phyloP scores from a whole-genome alignment of 2,113 vertebrate species.

The Cettia cetti region DNA sequence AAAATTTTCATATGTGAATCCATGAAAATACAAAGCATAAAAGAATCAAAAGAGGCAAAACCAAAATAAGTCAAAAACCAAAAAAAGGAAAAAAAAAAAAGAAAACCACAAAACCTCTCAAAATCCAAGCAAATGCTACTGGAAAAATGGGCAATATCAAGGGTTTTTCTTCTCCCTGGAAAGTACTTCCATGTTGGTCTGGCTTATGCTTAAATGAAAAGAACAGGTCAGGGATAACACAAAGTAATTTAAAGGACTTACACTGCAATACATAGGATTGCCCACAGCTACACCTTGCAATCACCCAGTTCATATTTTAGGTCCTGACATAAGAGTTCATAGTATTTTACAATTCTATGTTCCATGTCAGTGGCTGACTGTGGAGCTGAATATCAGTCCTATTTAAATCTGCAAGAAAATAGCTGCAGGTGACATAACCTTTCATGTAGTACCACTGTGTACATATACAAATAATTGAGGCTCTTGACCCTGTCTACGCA shows the following conservation, averaged over 20 bases:
- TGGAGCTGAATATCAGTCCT: conserved; percentile 81
- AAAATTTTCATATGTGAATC: not conserved
- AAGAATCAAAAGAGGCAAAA: not conserved
- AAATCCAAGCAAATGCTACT: not conserved
- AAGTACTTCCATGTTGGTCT: conserved; percentile 19
- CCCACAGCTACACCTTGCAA: conserved; percentile 78
- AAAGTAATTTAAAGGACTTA: conserved; percentile 67
- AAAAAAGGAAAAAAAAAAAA: no score
- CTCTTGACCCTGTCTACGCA: conserved; percentile 97
- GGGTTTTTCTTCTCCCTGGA: not conserved
- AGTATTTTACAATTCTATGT: conserved; percentile 78
- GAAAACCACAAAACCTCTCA: fast-evolving
- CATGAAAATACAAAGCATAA: not conserved
- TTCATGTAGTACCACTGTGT: conserved; percentile 90
- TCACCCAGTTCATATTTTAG: conserved; percentile 79
- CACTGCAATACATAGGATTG: conserved; percentile 51
- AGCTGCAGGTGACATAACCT: conserved; percentile 98
- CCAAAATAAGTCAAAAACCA: fast-evolving
- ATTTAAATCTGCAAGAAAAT: conserved; percentile 91
- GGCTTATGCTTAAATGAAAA: conserved; percentile 68
- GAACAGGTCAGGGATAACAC: conserved; percentile 58
- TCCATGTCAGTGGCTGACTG: conserved; percentile 84
- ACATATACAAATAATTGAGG: conserved; percentile 99
- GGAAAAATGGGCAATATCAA: not conserved
- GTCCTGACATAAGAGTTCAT: conserved; percentile 76